Percentiles rank a stretch among this genome's conserved stretches.
These are phyloP conservation scores for Nebria salina DNA, from an alignment of 2,888 invertebrate species.

Conservation along the genomic window DNA sequence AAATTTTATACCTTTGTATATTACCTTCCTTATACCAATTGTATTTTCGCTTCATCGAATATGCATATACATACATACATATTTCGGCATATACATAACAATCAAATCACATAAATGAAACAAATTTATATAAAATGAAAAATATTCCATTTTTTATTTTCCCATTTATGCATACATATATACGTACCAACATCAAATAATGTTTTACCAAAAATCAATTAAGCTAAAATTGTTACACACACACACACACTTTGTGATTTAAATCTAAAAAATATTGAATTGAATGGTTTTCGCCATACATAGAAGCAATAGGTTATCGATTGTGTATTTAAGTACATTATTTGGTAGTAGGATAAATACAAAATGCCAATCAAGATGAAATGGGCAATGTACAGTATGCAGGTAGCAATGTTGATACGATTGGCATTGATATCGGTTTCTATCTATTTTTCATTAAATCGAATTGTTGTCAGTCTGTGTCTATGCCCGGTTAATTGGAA, in stretches of 20 bases:
- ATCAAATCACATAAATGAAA: too few relatives aligned
- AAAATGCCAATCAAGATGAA: constrained; percentile 1
- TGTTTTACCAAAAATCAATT: too few relatives aligned
- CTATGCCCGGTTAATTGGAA: background rate
- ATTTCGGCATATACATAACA: too few relatives aligned
- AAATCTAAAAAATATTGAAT: background rate
- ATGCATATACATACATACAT: too few relatives aligned
- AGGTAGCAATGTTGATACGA: background rate
- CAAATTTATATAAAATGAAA: too few relatives aligned
- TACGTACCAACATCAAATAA: too few relatives aligned
- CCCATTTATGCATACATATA: too few relatives aligned
- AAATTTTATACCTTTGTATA: constrained; percentile 22
- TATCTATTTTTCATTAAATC: background rate
- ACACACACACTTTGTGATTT: background rate
- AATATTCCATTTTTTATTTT: too few relatives aligned
- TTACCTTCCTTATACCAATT: background rate
- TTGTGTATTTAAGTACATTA: background rate
- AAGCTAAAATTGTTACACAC: too few relatives aligned
- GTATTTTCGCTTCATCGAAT: too few relatives aligned
- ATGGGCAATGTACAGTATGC: background rate
- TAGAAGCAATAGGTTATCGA: background rate
- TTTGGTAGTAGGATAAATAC: background rate
- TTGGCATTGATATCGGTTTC: background rate
- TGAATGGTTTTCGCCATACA: too few relatives aligned
- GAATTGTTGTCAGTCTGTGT: background rate